A percentile compares a stretch with the other conserved stretches of the same genome.
Conservation (phyloP, 1,140 invertebrate species). For the Oryzaephilus surinamensis region DNA sequence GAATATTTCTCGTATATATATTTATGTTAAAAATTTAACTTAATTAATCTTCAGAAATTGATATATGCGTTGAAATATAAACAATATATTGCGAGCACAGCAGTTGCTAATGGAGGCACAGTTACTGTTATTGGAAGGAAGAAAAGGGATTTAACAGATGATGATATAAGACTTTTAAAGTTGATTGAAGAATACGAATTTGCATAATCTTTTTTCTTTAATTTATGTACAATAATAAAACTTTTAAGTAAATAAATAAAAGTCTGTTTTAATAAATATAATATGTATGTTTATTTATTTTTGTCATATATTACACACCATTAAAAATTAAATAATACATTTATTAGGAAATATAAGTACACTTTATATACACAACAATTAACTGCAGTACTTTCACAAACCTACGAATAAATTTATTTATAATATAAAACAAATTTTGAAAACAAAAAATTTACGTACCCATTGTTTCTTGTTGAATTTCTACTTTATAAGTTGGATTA, state of each 20-base stretch:
- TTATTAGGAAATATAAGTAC: background rate
- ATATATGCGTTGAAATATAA: conserved; percentile 39
- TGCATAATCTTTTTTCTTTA: too few relatives aligned
- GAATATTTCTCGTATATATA: conserved; percentile 11
- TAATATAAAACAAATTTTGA: conserved; percentile 3
- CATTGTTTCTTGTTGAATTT: conserved; percentile 83
- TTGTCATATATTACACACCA: too few relatives aligned
- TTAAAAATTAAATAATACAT: too few relatives aligned
- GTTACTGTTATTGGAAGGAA: conserved; percentile 18
- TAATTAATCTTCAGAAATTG: conserved; percentile 38
- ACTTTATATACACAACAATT: background rate
- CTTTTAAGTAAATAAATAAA: too few relatives aligned
- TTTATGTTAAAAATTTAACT: conserved; percentile 9
- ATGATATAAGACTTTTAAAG: conserved; percentile 19
- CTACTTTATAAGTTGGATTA: conserved; percentile 89
- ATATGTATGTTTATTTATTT: too few relatives aligned
- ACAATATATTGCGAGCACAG: conserved; percentile 19
- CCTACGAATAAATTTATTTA: conserved; percentile 9
- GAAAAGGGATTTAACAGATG: conserved; percentile 13
- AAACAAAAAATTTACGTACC: conserved; percentile 43
- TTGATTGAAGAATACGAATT: conserved; percentile 21
- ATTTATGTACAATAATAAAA: too few relatives aligned
- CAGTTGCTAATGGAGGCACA: conserved; percentile 6
- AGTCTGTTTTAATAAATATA: too few relatives aligned
- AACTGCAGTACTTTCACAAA: background rate